A percentile compares a stretch with the other conserved stretches of the same genome.
Conservation (phyloP, 2,888 invertebrate species). For the Ochlodes sylvanus region DNA sequence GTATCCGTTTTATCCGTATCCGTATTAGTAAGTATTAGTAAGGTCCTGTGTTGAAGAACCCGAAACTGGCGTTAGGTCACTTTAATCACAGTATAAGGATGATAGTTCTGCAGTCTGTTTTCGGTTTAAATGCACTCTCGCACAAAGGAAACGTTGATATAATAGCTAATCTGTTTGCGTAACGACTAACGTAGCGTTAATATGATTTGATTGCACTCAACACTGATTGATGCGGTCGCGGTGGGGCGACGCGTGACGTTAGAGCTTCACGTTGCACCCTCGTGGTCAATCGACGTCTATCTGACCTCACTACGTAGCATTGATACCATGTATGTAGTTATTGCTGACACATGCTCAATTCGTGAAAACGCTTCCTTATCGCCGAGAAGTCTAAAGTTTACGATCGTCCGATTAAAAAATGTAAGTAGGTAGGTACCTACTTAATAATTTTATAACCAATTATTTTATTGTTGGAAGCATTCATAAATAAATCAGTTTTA, state of each 20-base stretch:
- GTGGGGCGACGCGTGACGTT: not conserved
- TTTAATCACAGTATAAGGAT: no score
- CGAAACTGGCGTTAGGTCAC: no score
- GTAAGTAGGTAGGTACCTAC: no score
- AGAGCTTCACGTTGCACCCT: not conserved
- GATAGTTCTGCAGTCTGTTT: no score
- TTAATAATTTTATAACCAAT: no score
- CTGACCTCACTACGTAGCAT: slow-evolving; percentile 1
- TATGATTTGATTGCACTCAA: slow-evolving; percentile 5
- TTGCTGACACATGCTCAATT: not conserved
- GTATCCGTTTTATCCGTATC: no score
- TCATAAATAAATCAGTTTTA: no score
- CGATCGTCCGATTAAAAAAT: no score
- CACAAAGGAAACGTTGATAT: not conserved
- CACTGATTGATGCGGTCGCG: not conserved
- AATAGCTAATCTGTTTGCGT: not conserved
- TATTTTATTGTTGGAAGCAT: no score
- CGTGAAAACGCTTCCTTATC: slow-evolving; percentile 2
- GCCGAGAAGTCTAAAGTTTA: not conserved
- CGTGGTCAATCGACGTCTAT: not conserved
- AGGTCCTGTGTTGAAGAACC: no score
- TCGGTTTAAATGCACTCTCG: no score
- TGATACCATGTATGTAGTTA: not conserved
- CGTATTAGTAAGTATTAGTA: no score
- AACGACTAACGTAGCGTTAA: not conserved